Conservation (phyloP, 1,140 invertebrate genomes). For the Pseudobourletiella spinata region DNA sequence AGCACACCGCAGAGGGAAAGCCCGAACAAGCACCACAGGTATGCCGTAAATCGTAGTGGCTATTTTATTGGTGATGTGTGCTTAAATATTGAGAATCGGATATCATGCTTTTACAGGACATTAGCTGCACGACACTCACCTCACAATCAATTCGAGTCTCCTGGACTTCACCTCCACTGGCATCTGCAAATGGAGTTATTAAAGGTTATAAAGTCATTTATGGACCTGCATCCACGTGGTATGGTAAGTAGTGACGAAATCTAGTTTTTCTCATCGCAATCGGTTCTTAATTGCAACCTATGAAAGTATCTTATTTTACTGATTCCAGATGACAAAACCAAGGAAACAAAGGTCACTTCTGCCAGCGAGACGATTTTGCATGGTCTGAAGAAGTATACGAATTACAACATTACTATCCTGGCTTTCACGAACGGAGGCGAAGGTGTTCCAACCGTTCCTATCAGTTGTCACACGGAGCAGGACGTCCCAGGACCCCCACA, state of each 20-base stretch:
- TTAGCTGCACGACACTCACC: constrained; percentile 79
- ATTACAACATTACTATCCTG: constrained; percentile 93
- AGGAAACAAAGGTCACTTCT: constrained; percentile 81
- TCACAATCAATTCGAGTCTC: constrained; percentile 87
- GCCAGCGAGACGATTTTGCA: constrained; percentile 86
- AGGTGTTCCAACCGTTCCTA: constrained; percentile 77
- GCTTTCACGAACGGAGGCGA: constrained; percentile 93
- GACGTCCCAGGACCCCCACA: constrained; percentile 78
- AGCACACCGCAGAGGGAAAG: constrained; percentile 83
- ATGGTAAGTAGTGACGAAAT: too few species aligned
- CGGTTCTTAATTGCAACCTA: too few species aligned
- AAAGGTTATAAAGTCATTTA: constrained; percentile 95
- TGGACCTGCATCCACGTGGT: constrained; percentile 82
- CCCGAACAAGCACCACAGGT: constrained; percentile 81
- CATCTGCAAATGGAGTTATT: constrained; percentile 85
- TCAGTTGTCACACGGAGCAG: constrained; percentile 90
- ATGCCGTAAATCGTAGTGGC: too few species aligned
- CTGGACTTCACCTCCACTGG: constrained; percentile 82
- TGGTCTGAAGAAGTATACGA: constrained; percentile 87
- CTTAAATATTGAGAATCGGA: too few species aligned
- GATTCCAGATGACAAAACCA: constrained; percentile 73
- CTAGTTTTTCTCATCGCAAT: too few species aligned
- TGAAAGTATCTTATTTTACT: too few species aligned
- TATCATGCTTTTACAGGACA: constrained; percentile 46
- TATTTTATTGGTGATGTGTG: too few species aligned